Evolutionary conservation across 2,888 invertebrate species (phyloP), one percentile per base, ranked within the genome.

Genomic region (Polyommatus iphigenia): DNA sequence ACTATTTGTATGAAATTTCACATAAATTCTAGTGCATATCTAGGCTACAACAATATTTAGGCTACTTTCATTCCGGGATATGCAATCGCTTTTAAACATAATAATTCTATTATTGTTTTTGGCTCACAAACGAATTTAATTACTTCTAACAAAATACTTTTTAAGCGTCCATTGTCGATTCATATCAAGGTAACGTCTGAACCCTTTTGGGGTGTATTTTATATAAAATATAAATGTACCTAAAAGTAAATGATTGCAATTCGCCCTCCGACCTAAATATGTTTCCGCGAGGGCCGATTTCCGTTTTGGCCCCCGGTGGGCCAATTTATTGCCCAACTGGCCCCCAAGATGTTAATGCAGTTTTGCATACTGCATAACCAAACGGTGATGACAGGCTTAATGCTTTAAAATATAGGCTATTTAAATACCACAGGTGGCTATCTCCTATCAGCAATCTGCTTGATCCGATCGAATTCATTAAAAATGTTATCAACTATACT

Each of bases 281-380:
- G 29, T 67, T 15, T 67, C 29, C 67, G 67, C 67, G 67, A 67
- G 29, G 29, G 29, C 67, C 15, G 67, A 29, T 67, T 29, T 67
- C 67, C 67, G 67, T 67, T 67, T 13, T 10, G 20, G 62, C 29
- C 67, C 20, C 67, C 13, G 67, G 15, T 29, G 67, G 29, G 67
- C 67, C 67, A 67, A 67, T 67, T 67, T 67, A 67, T 67, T 67
- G 67, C 67, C 67, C 67, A 67, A 67, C 67, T 67, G 67, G 67
- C 67, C 29, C 67, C 4, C 67, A 67, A 67, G 67, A 67, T 67
- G 67, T 15, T 67, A 67, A 67, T 67, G 67, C 29, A 67, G 67
- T 67, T 67, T 67, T 29, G 67, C 67, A 67, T 62, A 59, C 59
- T 50, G 59, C 59, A 62, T 29, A 20, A 15, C 67, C 29, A 67